Evolutionary conservation across 2,113 vertebrate species (phyloP), one percentile per base, ranked within the genome.

Genomic region (Narcine bancroftii): DNA sequence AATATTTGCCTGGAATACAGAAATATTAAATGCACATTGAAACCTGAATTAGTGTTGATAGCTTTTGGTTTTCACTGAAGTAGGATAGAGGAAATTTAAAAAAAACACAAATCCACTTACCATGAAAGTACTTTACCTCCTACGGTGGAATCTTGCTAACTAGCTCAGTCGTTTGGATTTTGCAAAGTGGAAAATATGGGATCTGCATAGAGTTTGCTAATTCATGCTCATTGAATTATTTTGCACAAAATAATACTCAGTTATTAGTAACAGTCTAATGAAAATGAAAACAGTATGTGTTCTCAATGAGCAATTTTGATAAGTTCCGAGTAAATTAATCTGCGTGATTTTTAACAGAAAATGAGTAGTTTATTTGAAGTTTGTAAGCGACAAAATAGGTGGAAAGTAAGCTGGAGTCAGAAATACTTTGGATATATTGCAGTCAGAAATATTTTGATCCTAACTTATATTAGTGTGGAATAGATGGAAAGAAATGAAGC

Each of bases 101-200:
- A 69, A 87, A 47, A 91, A 69, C 39, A 60, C 47, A 91, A 69
- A 29, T 21, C 39, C 63, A 71, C 42, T 91, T 91, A 91, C 39
- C 53, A 21, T 91, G 65, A 21, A 91, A 66, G 60, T 66, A 91
- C 60, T 91, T 91, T 91, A 91, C 60, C 87, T 66, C 81, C 63
- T 91, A 45, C 87, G 39, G 63, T 91, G 87, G 63, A 45, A 63
- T 91, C 60, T 87, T 91, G 63, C 63, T 91, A 91, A 91, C 87
- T 91, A 91, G 63, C 87, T 91, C 60, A 69, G 87, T 69, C 9
- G 56, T 29, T 91, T 66, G 87, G 60, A 69, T 56, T 19, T 91
- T 29, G 63, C 39, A 69, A 66, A 45, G 17, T 87, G 81, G n/a
- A 87, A 87, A 87, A 87, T 87, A n/a, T 60, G 17, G 81, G 81